Evolutionary conservation across 2,113 vertebrate genomes (phyloP).

Genomic region (Halcyon senegalensis): DNA sequence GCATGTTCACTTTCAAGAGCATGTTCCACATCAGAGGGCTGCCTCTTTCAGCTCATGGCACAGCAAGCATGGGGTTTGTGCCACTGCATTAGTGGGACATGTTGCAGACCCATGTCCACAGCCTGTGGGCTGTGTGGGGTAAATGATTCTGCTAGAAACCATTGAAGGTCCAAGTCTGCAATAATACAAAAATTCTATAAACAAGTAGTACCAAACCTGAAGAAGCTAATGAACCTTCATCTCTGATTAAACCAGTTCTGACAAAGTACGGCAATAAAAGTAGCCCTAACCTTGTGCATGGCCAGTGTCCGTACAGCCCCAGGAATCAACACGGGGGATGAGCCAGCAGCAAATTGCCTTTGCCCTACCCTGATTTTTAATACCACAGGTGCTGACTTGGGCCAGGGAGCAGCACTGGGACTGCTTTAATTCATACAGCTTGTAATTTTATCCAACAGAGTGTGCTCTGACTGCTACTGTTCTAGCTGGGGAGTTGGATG

Average conservation of each 20-base stretch:
- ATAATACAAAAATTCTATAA: background rate
- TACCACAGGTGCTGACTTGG: background rate
- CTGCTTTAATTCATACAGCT: background rate
- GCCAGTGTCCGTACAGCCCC: accelerated
- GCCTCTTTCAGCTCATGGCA: background rate
- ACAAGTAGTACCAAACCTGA: background rate
- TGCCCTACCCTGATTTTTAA: background rate
- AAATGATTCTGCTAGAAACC: background rate
- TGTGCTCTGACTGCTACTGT: background rate
- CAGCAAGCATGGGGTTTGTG: accelerated
- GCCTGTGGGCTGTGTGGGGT: accelerated
- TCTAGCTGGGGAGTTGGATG: background rate
- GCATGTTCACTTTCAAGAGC: background rate
- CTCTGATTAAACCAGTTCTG: background rate
- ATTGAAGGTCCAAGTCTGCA: background rate
- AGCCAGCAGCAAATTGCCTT: background rate
- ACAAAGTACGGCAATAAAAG: background rate
- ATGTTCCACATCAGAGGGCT: accelerated
- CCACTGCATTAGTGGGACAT: accelerated
- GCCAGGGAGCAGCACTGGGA: background rate
- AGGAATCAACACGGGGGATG: accelerated
- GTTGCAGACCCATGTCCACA: accelerated
- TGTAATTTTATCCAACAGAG: background rate
- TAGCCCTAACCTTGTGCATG: accelerated
- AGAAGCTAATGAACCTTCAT: background rate